phyloP scores from a whole-genome alignment of 2,113 vertebrate species.

The Apodemus sylvaticus region DNA sequence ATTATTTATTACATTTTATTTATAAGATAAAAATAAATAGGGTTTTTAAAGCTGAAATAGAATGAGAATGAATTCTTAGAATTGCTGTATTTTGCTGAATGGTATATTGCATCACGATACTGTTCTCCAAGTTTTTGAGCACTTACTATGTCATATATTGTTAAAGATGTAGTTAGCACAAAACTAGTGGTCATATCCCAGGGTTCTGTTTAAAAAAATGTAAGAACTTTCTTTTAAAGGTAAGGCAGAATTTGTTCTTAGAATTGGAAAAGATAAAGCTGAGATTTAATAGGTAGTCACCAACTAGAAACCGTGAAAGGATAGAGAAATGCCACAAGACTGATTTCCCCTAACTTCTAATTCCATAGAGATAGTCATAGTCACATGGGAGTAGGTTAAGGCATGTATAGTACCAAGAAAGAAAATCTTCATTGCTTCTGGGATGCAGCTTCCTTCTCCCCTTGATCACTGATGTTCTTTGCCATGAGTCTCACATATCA shows the following conservation, averaged over 20 bases:
- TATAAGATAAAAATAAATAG: constrained; percentile 14
- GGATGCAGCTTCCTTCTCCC: neutral
- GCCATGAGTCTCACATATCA: neutral
- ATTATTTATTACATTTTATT: constrained; percentile 35
- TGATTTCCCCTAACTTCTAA: constrained; percentile 33
- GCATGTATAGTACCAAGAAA: neutral
- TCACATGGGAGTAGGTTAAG: constrained; percentile 14
- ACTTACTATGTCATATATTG: neutral
- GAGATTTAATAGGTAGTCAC: constrained; percentile 21
- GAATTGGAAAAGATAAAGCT: constrained; percentile 35
- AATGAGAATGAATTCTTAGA: constrained; percentile 14
- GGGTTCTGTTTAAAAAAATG: constrained; percentile 40
- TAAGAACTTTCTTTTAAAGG: neutral
- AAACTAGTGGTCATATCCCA: neutral
- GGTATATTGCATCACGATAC: neutral
- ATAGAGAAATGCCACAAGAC: neutral
- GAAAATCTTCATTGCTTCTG: neutral
- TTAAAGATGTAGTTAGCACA: neutral
- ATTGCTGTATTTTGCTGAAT: constrained; percentile 2
- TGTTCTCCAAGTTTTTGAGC: constrained; percentile 48
- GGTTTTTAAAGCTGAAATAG: neutral
- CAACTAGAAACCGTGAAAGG: constrained; percentile 5
- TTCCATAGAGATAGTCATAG: neutral
- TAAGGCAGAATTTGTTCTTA: constrained; percentile 47
- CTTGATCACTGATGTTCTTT: neutral